Percentiles rank a stretch among this genome's conserved stretches.
phyloP scores from a whole-genome alignment of 1,140 invertebrate species.

The Samia ricini region DNA sequence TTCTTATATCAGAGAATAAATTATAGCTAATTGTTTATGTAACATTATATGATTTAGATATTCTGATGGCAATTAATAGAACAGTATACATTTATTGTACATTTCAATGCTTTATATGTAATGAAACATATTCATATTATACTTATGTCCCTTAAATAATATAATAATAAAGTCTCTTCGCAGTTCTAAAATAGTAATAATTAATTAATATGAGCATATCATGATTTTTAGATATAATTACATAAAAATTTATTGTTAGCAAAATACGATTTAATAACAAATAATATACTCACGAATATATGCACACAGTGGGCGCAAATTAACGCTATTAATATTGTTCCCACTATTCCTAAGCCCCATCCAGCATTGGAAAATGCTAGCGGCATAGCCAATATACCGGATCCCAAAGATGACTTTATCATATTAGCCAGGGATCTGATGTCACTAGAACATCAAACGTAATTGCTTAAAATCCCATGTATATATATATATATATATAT shows the following conservation, averaged over 20 bases:
- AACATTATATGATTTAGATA: no score
- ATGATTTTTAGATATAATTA: background rate
- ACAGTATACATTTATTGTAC: no score
- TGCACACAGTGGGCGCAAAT: constrained; percentile 89
- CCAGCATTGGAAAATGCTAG: constrained; percentile 90
- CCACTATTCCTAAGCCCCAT: constrained; percentile 83
- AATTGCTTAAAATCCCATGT: background rate
- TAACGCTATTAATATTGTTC: constrained; percentile 84
- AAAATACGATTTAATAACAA: no score
- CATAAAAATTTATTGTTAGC: background rate
- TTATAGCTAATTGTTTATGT: no score
- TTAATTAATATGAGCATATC: background rate
- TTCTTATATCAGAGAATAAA: no score
- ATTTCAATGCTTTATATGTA: no score
- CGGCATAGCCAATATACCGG: constrained; percentile 93
- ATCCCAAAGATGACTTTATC: constrained; percentile 90
- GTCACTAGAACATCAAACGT: constrained; percentile 74
- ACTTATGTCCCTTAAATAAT: no score
- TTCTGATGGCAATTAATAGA: no score
- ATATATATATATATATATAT: background rate
- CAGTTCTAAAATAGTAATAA: no score
- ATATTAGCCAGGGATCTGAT: constrained; percentile 86
- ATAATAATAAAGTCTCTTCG: no score
- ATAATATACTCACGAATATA: constrained; percentile 84
- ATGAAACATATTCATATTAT: no score